These are phyloP conservation scores for Syngnathus acus DNA, from an alignment of 2,797 vertebrate genomes.

Conservation along the genomic window DNA sequence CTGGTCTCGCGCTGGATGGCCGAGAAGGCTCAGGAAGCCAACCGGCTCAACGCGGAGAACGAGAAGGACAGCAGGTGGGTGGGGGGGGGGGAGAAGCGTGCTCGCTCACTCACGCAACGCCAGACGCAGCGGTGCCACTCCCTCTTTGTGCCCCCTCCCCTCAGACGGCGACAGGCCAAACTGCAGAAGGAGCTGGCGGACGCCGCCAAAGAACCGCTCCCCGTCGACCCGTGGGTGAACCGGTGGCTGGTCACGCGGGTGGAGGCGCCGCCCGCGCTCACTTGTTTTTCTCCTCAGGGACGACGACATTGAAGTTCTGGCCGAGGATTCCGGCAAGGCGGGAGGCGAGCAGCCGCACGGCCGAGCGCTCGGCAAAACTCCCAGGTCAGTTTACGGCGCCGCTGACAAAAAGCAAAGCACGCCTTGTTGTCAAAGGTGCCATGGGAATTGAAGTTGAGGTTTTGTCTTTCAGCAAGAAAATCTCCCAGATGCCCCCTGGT, in stretches of 20 bases:
- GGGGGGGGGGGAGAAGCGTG: not conserved
- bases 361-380: slow-evolving; percentile 61
- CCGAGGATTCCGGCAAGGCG: slow-evolving; percentile 80
- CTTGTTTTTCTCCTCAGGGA: slow-evolving; percentile 72
- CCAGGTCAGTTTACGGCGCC: slow-evolving; percentile 61
- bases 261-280: not conserved
- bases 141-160: slow-evolving; percentile 6
- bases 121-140: too few relatives aligned
- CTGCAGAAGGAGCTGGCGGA: slow-evolving; percentile 95
- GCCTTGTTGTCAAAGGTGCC: too few relatives aligned
- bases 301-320: slow-evolving; percentile 93
- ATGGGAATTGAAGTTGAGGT: not conserved
- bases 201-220: slow-evolving; percentile 92
- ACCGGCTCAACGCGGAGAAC: slow-evolving; percentile 90
- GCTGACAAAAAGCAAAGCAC: too few relatives aligned
- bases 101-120: too few relatives aligned
- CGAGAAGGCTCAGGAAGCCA: slow-evolving; percentile 94
- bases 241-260: not conserved
- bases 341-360: slow-evolving; percentile 76
- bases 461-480: slow-evolving; percentile 75
- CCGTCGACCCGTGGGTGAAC: slow-evolving; percentile 83
- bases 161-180: slow-evolving; percentile 85
- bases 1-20: slow-evolving; percentile 97
- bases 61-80: slow-evolving; percentile 88
- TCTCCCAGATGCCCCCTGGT: slow-evolving; percentile 79